These are phyloP conservation scores for Mya arenaria DNA, from an alignment of 1,140 invertebrate genomes.

Conservation along the genomic window DNA sequence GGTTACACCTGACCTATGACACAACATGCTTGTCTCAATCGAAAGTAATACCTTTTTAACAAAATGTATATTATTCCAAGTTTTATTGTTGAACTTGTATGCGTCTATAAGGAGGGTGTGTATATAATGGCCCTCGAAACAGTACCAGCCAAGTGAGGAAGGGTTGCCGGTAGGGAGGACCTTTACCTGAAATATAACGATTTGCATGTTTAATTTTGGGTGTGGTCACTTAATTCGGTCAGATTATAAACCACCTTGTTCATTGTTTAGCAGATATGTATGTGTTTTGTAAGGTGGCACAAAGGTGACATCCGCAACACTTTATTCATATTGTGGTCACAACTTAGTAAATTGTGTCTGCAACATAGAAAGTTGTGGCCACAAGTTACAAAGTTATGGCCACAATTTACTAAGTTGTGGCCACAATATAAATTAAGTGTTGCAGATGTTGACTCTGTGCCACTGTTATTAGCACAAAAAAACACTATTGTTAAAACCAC, in stretches of 20 bases:
- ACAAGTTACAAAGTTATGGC: too few relatives aligned
- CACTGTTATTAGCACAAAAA: too few relatives aligned
- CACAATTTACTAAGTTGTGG: too few relatives aligned
- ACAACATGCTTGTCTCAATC: background rate
- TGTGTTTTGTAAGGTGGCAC: too few relatives aligned
- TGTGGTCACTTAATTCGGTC: background rate
- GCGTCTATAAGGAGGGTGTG: conserved; percentile 75
- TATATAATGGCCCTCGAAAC: conserved; percentile 80
- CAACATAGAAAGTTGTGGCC: too few relatives aligned
- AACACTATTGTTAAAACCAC: too few relatives aligned
- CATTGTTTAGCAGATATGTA: background rate
- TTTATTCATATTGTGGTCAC: too few relatives aligned
- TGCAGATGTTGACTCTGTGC: too few relatives aligned
- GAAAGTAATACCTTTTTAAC: conserved; percentile 74
- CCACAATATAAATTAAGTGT: too few relatives aligned
- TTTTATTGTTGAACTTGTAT: conserved; percentile 79
- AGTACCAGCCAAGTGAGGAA: conserved; percentile 70
- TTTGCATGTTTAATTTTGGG: background rate
- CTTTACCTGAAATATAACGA: conserved; percentile 55
- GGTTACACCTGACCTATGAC: too few relatives aligned
- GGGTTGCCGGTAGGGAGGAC: conserved; percentile 51
- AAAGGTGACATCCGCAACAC: too few relatives aligned
- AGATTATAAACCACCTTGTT: background rate
- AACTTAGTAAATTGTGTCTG: too few relatives aligned
- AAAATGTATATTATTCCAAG: conserved; percentile 80